Percentiles rank a stretch among this genome's conserved stretches.
Conservation (phyloP, 2,888 invertebrate genomes). For the Saturnia pavonia region DNA sequence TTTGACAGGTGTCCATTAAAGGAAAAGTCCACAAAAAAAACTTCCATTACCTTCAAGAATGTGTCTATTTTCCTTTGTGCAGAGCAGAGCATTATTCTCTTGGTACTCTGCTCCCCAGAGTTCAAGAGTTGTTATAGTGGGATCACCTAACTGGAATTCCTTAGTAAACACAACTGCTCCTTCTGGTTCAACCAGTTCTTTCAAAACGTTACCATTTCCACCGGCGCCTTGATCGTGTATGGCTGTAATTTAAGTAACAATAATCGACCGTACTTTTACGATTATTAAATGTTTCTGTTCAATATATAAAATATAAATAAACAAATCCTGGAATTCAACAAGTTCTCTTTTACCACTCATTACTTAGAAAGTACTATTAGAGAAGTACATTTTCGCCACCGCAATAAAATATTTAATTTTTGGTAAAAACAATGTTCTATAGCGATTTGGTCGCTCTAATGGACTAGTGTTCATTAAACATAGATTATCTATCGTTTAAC, state of each 20-base stretch:
- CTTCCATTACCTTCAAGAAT: constrained; percentile 79
- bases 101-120: constrained; percentile 99
- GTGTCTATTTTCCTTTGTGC: constrained; percentile 84
- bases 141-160: constrained; percentile 95
- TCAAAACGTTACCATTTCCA: constrained; percentile 98
- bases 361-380: background rate
- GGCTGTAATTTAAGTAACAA: constrained; percentile 65
- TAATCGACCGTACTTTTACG: background rate
- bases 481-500: too few species aligned
- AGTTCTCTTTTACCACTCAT: background rate
- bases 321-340: background rate
- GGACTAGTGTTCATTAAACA: too few species aligned
- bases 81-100: constrained; percentile 95
- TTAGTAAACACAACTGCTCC: constrained; percentile 95
- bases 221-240: constrained; percentile 99
- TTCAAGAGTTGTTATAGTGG: constrained; percentile 95
- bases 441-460: too few species aligned
- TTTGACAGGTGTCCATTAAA: too few species aligned
- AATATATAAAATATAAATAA: background rate
- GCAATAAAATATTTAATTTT: too few species aligned
- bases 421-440: too few species aligned
- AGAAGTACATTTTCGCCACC: background rate
- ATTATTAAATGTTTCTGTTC: background rate
- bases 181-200: constrained; percentile 96
- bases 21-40: too few species aligned